Evolutionary conservation across 2,888 invertebrate genomes (phyloP).

Genomic region (Empis stercorea): DNA sequence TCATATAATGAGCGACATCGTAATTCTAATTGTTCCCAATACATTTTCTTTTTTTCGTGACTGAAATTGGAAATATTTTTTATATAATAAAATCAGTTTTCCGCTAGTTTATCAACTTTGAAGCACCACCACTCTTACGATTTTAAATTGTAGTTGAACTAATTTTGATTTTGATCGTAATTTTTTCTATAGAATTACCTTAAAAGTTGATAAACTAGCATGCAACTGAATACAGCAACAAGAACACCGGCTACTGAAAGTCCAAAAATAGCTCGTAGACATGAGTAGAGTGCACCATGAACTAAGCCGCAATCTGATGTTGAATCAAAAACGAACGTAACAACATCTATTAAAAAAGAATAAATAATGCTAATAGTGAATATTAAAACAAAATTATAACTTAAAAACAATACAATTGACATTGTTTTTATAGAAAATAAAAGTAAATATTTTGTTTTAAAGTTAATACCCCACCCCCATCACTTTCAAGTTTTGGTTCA

Average conservation of each 20-base stretch:
- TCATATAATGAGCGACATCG: slow-evolving; percentile 66
- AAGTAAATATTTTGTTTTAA: too few relatives aligned
- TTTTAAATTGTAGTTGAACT: neutral
- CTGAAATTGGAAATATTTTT: slow-evolving; percentile 38
- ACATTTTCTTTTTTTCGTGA: slow-evolving; percentile 88
- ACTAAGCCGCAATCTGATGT: slow-evolving; percentile 83
- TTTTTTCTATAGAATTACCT: slow-evolving; percentile 41
- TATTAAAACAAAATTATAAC: neutral
- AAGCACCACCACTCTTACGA: too few relatives aligned
- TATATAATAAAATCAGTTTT: neutral
- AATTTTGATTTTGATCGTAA: neutral
- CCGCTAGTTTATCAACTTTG: too few relatives aligned
- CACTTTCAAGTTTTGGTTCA: slow-evolving; percentile 45
- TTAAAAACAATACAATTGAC: too few relatives aligned
- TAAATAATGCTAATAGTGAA: slow-evolving; percentile 4
- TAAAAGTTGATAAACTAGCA: slow-evolving; percentile 79
- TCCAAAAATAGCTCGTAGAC: slow-evolving; percentile 80
- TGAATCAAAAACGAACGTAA: slow-evolving; percentile 72
- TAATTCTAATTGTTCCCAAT: slow-evolving; percentile 83
- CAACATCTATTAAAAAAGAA: slow-evolving; percentile 37
- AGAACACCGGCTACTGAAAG: slow-evolving; percentile 80
- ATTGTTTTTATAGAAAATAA: too few relatives aligned
- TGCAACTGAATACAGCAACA: slow-evolving; percentile 82
- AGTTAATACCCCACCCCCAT: too few relatives aligned
- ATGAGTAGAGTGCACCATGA: slow-evolving; percentile 78